A percentile compares a stretch with the other conserved stretches of the same genome.
phyloP scores from a whole-genome alignment of 2,113 vertebrate species.

The Carlito syrichta region DNA sequence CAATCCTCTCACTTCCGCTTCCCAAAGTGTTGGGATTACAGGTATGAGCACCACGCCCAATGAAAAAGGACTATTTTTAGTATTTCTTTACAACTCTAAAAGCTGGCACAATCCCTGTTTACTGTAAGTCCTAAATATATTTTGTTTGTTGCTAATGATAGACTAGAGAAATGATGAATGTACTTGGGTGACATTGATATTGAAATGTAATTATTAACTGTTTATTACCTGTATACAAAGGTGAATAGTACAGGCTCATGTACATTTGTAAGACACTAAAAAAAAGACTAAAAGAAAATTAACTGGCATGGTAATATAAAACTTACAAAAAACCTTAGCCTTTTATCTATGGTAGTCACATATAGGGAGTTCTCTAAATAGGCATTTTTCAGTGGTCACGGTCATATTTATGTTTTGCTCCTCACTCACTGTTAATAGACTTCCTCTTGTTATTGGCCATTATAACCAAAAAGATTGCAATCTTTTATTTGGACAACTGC shows the following conservation, averaged over 20 bases:
- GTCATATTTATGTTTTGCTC: not conserved
- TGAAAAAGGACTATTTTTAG: not conserved
- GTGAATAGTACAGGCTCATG: not conserved
- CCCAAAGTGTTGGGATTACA: too few species aligned
- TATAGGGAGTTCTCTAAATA: not conserved
- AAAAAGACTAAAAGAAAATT: not conserved
- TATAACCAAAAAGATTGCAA: not conserved
- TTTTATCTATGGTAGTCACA: not conserved
- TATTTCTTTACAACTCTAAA: not conserved
- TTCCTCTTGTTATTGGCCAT: not conserved
- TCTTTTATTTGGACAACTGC: not conserved
- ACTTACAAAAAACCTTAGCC: not conserved
- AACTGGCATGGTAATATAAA: not conserved
- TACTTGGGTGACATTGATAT: not conserved
- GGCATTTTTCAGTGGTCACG: not conserved
- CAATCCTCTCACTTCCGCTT: too few species aligned
- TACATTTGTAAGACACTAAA: not conserved
- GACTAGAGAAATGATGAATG: not conserved
- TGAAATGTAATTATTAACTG: not conserved
- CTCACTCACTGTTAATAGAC: not conserved
- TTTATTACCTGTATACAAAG: not conserved
- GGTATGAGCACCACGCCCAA: too few species aligned
- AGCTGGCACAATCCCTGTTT: not conserved
- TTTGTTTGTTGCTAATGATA: slow-evolving; percentile 17
- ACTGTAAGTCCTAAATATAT: not conserved